Base-by-base conservation (phyloP, 2,113 vertebrate genomes). In the Cinclus cinclus region DNA sequence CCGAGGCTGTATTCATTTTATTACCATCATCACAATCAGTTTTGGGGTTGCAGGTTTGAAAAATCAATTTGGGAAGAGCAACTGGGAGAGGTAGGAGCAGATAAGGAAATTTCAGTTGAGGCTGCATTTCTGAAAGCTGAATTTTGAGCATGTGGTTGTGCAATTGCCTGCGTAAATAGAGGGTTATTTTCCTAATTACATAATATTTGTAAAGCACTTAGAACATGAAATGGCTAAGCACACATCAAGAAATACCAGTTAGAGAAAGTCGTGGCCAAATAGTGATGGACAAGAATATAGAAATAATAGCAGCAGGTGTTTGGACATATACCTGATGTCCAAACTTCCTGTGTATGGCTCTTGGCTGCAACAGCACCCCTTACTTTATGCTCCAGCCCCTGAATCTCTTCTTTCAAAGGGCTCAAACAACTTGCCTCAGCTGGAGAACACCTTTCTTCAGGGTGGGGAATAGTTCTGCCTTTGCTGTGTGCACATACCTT, bases 111-210 rank as follows among this genome's bases (percentile, higher is more conserved):
- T 77, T 90, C 55, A 67, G 65, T 86, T 64, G 28, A 73, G 69
- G 68, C 69, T 75, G 58, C n/a, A 16, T 79, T 84, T 53, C 67
- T 63, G 39, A 92, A 87, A 87, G 77, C 53, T 85, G 46, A 65
- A 84, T 96, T 96, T 70, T 93, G 73, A 94, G 92, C 64, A 42
- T 31, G 73, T 58, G 90, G 90, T 90, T 96, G 88, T 93, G 88
- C 88, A 95, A 95, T 81, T 96, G 73, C 90, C 88, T 93, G 80
- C 28, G 46, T 83, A 96, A 95, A 95, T 56, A 93, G 39, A 76
- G 70, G 50, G 69, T 82, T 96, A 90, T 92, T 96, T 95, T 87
- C 88, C 73, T 96, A 94, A 95, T 96, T 90, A 93, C 83, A 82
- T 93, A 89, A 94, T 94, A 93, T 94, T 95, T 97, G 83, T 78